Evolutionary conservation across 1,140 invertebrate species (phyloP), one percentile per base, ranked within the genome.

Genomic region (Carcinoscorpius rotundicauda): DNA sequence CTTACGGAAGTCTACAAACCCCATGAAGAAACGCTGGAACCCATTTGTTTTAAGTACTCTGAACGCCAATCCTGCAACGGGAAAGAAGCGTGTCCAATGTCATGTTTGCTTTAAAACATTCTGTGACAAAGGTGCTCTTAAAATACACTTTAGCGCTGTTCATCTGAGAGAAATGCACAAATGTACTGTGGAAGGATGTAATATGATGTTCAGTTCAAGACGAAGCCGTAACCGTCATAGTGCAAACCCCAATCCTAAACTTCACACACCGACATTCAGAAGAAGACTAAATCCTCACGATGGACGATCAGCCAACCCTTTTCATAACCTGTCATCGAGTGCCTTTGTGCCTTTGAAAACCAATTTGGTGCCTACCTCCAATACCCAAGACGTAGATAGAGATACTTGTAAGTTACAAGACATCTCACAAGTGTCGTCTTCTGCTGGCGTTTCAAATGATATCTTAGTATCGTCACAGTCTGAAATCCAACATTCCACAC

Each of bases 121-220:
- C 79, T 99, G 97, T 82, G 97, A 99, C 81, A 99, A 99, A 81
- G 95, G 95, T 62, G 97, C 97, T 1, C 81, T 99, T 2, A 99
- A 99, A 79, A 99, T 99, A 49, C 97, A 99, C 75, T 99, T 98
- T 75, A 98, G 94, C 59, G 97, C 97, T 0, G 97, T 99, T 5
- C 97, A 99, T 78, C 77, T 99, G 64, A 84, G 93, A 29, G 97
- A 99, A 81, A 99, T 98, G 96, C 97, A 99, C 78, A 95, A 95
- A 76, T 99, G 97, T 75, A 97, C 95, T 1, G 93, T 99, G 0
- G 90, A 94, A 73, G 96, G 97, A 0, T 99, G 97, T 78, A 97
- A 92, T 75, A 98, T 98, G 92, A 97, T 97, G 91, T 99, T 99
- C 75, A 98, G 94, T 76, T 98, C 94, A 10, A 82, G 96, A 67